Base-by-base conservation (phyloP, 92 coral and sea anemone species). In the Micromussa lordhowensis region DNA sequence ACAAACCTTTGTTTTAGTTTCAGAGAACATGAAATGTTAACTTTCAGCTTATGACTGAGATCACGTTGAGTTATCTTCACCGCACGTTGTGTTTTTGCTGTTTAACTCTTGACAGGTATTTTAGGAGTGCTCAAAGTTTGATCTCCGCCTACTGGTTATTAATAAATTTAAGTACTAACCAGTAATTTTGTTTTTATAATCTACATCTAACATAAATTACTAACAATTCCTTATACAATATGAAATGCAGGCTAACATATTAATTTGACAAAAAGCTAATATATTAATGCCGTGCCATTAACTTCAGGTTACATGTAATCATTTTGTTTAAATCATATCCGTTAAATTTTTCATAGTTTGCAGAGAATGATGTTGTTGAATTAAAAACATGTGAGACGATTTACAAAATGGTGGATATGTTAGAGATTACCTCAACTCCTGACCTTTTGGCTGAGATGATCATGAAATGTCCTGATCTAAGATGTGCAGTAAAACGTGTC, bases 401-500 rank as follows among this genome's bases (percentile, higher is more conserved):
- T 57, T 61, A 57, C 28, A 85, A 85, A 57, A 85, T 85, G 88
- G 82, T 71, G 48, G 80, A 85, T 57, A 85, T 85, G 88, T 75
- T 75, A 85, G 82, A 54, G 0, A 85, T 85, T 85, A 75, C 88
- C 63, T 54, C 75, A 75, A 75, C 88, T 74, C 88, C 88, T 19
- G 88, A 85, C 75, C 88, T 85, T 34, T 75, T 85, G 82, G 88
- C 88, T 18, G 82, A 76, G 80, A 85, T 58, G 88, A 35, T 85
- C 14, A 84, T 72, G 87, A 84, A 84, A 84, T 84, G 80, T 71
- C 71, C 87, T 0, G 80, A 71, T 54, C 81, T 85, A 16, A 74
- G 88, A 85, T 74, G 88, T 74, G 81, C 88, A 73, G 81, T 84
- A 51, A 84, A 84, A 57, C 88, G 48, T 55, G 70, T 72, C 36